Conservation (phyloP, 2,113 vertebrate species). For the Raja brachyura region DNA sequence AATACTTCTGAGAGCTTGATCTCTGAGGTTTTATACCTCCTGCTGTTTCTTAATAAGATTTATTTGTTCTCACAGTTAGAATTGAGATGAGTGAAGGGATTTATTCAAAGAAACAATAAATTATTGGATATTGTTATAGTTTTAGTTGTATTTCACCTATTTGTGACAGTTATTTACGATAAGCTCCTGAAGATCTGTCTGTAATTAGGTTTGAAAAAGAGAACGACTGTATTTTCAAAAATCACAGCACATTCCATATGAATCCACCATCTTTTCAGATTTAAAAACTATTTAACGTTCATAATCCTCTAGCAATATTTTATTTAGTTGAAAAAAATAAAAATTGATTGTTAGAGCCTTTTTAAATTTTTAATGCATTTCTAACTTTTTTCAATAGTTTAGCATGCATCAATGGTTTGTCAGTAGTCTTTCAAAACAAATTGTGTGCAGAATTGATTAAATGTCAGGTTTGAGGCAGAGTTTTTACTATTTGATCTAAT, state of each 20-base stretch:
- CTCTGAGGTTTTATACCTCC: slow-evolving; percentile 16
- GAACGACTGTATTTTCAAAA: neutral
- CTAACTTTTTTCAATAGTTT: neutral
- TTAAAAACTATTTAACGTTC: slow-evolving; percentile 2
- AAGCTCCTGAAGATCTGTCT: neutral
- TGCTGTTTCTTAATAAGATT: slow-evolving; percentile 25
- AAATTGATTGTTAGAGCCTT: neutral
- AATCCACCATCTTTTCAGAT: neutral
- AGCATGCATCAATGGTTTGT: neutral
- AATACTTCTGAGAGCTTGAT: slow-evolving; percentile 26
- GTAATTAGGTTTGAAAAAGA: neutral
- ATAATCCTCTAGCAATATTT: neutral
- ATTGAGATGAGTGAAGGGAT: slow-evolving; percentile 29
- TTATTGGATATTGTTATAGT: neutral
- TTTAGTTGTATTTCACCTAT: neutral
- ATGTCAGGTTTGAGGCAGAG: neutral
- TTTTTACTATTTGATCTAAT: neutral
- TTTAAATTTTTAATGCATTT: neutral
- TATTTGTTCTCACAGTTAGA: neutral
- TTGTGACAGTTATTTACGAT: slow-evolving; percentile 26
- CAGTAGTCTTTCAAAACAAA: neutral
- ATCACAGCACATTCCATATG: neutral
- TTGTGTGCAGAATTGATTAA: neutral
- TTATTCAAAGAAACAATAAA: slow-evolving; percentile 19
- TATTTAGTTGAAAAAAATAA: neutral